A percentile compares a stretch with the other conserved stretches of the same genome.
Evolutionary conservation across 2,888 invertebrate species (phyloP).

Genomic region (Acronicta alni): DNA sequence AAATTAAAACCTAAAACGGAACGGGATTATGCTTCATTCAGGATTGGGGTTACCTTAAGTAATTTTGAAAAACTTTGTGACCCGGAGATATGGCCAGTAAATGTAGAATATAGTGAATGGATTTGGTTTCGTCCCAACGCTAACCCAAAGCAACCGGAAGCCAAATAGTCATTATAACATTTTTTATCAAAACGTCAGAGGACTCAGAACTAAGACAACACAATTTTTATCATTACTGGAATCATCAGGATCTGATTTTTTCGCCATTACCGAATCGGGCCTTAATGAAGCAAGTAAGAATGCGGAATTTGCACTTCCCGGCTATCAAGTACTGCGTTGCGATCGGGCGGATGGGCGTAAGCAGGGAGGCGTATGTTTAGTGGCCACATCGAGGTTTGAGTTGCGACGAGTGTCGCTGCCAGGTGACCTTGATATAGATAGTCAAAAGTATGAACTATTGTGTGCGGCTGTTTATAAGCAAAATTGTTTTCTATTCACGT

Average conservation of each 20-base stretch:
- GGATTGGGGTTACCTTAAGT: too few relatives aligned
- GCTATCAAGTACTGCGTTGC: slow-evolving; percentile 3
- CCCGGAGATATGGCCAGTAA: too few relatives aligned
- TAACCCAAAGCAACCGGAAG: slow-evolving; percentile 1
- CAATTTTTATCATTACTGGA: slow-evolving; percentile 21
- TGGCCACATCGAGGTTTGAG: slow-evolving; percentile 7
- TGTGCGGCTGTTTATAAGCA: slow-evolving; percentile 6
- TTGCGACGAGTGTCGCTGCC: slow-evolving; percentile 3
- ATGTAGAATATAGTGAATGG: too few relatives aligned
- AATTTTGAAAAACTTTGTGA: too few relatives aligned
- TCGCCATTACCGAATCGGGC: slow-evolving; percentile 22
- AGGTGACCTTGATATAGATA: slow-evolving; percentile 8
- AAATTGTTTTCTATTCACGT: slow-evolving; percentile 8
- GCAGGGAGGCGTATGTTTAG: too few relatives aligned
- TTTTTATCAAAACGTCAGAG: slow-evolving; percentile 26
- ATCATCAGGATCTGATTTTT: slow-evolving; percentile 16
- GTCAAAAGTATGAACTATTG: slow-evolving; percentile 7
- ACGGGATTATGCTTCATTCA: too few relatives aligned
- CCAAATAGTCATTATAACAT: slow-evolving; percentile 14
- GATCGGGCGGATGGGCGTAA: slow-evolving; percentile 8
- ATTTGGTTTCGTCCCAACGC: slow-evolving; percentile 8
- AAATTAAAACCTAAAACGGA: slow-evolving; percentile 20
- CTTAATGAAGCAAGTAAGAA: slow-evolving; percentile 6
- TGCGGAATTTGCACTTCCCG: slow-evolving; percentile 13
- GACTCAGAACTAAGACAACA: slow-evolving; percentile 18